Evolutionary conservation across 1,140 invertebrate genomes (phyloP).

Genomic region (Myzus persicae): DNA sequence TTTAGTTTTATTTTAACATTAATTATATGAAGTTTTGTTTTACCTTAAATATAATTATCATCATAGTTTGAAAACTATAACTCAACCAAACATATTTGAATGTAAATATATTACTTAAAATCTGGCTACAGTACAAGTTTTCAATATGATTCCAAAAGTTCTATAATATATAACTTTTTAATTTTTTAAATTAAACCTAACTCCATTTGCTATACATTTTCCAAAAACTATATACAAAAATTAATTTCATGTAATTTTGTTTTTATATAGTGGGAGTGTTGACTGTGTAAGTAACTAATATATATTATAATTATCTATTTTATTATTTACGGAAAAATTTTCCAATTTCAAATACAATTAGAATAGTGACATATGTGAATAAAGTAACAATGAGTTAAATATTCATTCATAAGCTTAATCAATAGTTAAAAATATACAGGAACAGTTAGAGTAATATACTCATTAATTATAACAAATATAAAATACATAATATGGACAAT

Average conservation of each 20-base stretch:
- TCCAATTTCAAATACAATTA: too few species aligned
- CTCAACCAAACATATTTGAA: constrained; percentile 11
- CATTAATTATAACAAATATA: too few species aligned
- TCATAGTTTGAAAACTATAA: not conserved
- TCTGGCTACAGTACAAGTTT: not conserved
- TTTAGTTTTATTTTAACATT: not conserved
- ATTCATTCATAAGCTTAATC: too few species aligned
- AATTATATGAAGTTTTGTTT: not conserved
- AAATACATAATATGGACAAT: too few species aligned
- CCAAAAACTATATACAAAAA: not conserved
- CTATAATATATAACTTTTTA: not conserved
- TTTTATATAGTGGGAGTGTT: not conserved
- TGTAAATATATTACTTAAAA: constrained; percentile 6
- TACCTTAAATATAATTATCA: not conserved
- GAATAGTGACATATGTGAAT: too few species aligned
- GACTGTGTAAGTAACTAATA: too few species aligned
- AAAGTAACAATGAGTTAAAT: too few species aligned
- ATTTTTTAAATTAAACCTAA: not conserved
- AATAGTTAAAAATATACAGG: too few species aligned
- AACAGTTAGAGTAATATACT: too few species aligned
- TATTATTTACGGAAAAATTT: too few species aligned
- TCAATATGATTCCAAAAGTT: not conserved
- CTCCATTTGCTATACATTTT: not conserved
- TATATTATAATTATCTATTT: too few species aligned
- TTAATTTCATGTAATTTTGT: not conserved